These are phyloP conservation scores for Aurelia aurita DNA, from an alignment of 30 jellyfish, hydroid and myxozoan species.

Conservation along the genomic window DNA sequence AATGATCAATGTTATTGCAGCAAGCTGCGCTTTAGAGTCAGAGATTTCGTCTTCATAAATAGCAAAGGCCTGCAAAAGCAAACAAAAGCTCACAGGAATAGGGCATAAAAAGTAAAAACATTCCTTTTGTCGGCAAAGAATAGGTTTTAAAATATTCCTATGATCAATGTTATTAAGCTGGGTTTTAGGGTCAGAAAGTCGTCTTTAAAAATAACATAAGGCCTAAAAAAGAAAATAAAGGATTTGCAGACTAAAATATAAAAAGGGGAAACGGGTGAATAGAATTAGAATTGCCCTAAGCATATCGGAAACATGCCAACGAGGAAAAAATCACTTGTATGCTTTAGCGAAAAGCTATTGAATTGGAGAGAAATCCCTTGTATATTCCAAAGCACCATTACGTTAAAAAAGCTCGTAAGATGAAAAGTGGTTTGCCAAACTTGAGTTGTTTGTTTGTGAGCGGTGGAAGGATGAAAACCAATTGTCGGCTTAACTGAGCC, in stretches of 20 bases:
- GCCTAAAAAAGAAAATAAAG: conserved; percentile 10
- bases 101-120: not conserved
- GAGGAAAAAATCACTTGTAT: too few relatives aligned
- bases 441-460: too few relatives aligned
- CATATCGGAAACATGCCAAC: too few relatives aligned
- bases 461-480: too few relatives aligned
- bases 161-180: conserved; percentile 91
- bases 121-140: not conserved
- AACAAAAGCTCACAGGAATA: not conserved
- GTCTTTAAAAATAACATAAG: conserved; percentile 93
- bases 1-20: conserved; percentile 96
- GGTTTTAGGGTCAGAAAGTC: conserved; percentile 93
- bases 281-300: too few relatives aligned
- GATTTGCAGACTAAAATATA: too few relatives aligned
- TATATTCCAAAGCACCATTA: too few relatives aligned
- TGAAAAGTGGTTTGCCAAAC: too few relatives aligned
- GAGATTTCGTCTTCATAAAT: conserved; percentile 98
- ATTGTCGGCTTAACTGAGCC: too few relatives aligned
- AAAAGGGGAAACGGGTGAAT: too few relatives aligned
- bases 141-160: conserved; percentile 86
- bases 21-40: conserved; percentile 98
- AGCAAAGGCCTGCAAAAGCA: conserved; percentile 90
- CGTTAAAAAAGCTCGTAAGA: too few relatives aligned
- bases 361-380: not conserved
- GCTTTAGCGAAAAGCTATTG: too few relatives aligned